Base-by-base conservation (phyloP, 2,797 vertebrate genomes). In the Triplophysa yarkandensis region DNA sequence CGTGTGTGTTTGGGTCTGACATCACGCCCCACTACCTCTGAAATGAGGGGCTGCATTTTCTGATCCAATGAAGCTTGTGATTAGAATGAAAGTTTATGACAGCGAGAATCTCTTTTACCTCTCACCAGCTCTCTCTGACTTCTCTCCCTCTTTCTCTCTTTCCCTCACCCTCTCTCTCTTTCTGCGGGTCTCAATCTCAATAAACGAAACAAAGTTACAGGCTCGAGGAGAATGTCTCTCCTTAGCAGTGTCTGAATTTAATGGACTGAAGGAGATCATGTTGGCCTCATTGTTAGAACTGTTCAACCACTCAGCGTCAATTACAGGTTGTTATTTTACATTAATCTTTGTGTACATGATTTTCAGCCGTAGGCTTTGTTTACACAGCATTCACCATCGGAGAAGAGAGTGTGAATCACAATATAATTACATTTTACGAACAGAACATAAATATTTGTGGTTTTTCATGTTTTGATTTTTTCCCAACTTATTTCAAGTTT, bases 51-150 rank as follows among this genome's bases (percentile, higher is more conserved):
- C 75, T 78, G 87, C 83, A 91, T 91, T 91, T 92, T 92, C 90
- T 91, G 85, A 91, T 87, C 86, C 92, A 91, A 82, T 92, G 89
- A 93, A 92, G 78, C 90, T 89, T 90, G 87, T 91, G 89, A 92
- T 91, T 91, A 87, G 91, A 92, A 93, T 93, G 89, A 93, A 93
- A 87, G 82, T 92, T 93, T 91, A 92, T 92, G 91, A 90, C 85
- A 87, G 77, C 82, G 83, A 85, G 87, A 85, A 81, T 86, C 86
- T 86, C 88, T 80, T 63, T 82, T 86, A 71, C 71, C 79, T 80
- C 80, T 80, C 66, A 63, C 62, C 65, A 60, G 71, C 60, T 70
- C 77, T 66, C 54, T 61, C 72, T 60, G 52, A 19, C 41, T 5
- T 10, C 69, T 23, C 63, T 28, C 28, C 36, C 10, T 32, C 23